Conservation (phyloP, 2,888 invertebrate genomes). For the Perizoma flavofasciatum region DNA sequence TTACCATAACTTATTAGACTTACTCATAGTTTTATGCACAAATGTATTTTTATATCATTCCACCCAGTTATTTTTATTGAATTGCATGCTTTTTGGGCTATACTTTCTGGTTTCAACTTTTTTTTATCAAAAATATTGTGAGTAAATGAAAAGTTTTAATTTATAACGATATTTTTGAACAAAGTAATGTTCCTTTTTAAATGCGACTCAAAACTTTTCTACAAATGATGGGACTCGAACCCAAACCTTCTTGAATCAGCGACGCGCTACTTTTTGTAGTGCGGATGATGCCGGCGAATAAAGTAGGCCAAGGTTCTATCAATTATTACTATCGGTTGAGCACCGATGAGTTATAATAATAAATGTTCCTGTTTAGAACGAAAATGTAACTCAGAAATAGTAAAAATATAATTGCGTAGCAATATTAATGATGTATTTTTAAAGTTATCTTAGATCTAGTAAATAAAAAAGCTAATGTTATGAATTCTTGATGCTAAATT, state of each 20-base stretch:
- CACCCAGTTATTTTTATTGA: constrained; percentile 13
- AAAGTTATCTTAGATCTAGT: constrained; percentile 14
- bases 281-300: too few relatives aligned
- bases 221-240: too few relatives aligned
- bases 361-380: constrained; percentile 18
- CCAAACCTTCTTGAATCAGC: too few relatives aligned
- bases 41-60: constrained; percentile 25
- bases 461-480: constrained; percentile 1
- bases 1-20: neutral
- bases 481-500: neutral
- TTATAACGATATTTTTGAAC: neutral
- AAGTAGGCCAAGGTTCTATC: too few relatives aligned
- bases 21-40: constrained; percentile 22
- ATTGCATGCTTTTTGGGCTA: constrained; percentile 8
- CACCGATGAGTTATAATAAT: too few relatives aligned
- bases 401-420: constrained; percentile 22
- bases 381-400: neutral
- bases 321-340: too few relatives aligned
- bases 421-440: constrained; percentile 15
- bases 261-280: too few relatives aligned
- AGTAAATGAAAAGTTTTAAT: neutral
- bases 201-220: too few relatives aligned
- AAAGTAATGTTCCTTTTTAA: constrained; percentile 16
- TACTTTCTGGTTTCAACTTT: constrained; percentile 1
- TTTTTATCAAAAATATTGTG: neutral